Base-by-base conservation (phyloP, 2,888 invertebrate genomes). In the Atherix ibis region DNA sequence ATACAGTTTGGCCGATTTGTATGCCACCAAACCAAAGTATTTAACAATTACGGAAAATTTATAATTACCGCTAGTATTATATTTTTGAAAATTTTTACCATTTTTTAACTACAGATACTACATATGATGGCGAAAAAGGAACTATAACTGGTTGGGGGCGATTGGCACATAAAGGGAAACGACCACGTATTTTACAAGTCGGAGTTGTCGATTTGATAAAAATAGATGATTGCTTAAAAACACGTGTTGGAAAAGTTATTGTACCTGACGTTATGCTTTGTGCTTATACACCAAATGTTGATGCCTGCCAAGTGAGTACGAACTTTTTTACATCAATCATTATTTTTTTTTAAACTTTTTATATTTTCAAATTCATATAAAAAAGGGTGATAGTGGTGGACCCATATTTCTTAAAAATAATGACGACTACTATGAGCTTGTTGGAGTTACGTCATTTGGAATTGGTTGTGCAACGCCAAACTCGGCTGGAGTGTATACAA, bases 221-320 rank as follows among this genome's bases (percentile, higher is more conserved):
- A 22, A 6, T 10, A 22, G 5, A 56, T 68, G 27, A 46, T 60
- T 0, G 61, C 62, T 30, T 46, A 53, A 3, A 55, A 56, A 9
- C 71, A 70, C 42, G 47, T 48, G 18, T 33, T 12, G 33, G 33
- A 13, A 24, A 24, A 24, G 9, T 33, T 12, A 24, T 33, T n/a
- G 17, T 70, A 6, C 62, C 64, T 19, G 56, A 64, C 4, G 64
- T 65, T 4, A 69, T 70, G 67, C 58, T 71, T 65, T 78, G 78
- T 51, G 76, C 76, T 43, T 66, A 63, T 52, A 54, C 63, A 37
- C 62, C 70, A 54, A 57, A 69, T 40, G 68, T 65, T 33, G 75
- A 75, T 47, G 69, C 73, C 1, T 75, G 75, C 47, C 72, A 73
- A 66, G 73, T 73, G 56, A 15, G 5, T n/a, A n/a, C n/a, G n/a